Conservation (phyloP, 2,113 vertebrate species). For the Aix galericulata region DNA sequence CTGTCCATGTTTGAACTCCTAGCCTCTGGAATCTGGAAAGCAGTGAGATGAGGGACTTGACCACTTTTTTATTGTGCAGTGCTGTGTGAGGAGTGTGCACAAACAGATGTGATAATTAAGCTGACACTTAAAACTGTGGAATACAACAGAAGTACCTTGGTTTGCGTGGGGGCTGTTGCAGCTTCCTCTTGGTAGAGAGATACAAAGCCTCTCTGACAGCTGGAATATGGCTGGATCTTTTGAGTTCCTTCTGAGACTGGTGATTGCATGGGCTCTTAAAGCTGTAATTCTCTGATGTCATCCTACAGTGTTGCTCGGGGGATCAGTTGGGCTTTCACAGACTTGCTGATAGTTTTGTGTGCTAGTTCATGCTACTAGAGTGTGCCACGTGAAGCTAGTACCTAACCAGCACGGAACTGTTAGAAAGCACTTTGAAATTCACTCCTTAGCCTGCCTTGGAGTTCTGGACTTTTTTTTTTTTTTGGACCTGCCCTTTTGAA, state of each 20-base stretch:
- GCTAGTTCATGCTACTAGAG: background rate
- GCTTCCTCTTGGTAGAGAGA: background rate
- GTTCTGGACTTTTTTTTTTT: too few relatives aligned
- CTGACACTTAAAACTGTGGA: background rate
- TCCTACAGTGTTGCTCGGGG: too few relatives aligned
- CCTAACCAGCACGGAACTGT: background rate
- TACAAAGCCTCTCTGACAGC: background rate
- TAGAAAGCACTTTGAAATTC: background rate
- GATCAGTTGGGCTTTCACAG: background rate
- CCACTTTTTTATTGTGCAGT: background rate
- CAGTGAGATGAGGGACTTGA: background rate
- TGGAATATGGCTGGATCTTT: background rate
- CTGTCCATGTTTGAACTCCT: background rate
- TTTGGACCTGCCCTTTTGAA: too few relatives aligned
- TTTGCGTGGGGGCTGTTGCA: background rate
- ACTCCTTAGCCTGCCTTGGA: background rate
- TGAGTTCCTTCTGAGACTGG: background rate
- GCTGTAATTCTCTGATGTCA: background rate
- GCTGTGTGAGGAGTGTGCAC: background rate
- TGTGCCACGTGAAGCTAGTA: background rate
- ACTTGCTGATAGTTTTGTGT: background rate
- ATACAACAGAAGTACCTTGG: fast-evolving
- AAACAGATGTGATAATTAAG: background rate
- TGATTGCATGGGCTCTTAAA: background rate
- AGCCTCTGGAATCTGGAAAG: background rate